Base-by-base conservation (phyloP, 1,140 invertebrate genomes). In the Dendrolimus kikuchii region DNA sequence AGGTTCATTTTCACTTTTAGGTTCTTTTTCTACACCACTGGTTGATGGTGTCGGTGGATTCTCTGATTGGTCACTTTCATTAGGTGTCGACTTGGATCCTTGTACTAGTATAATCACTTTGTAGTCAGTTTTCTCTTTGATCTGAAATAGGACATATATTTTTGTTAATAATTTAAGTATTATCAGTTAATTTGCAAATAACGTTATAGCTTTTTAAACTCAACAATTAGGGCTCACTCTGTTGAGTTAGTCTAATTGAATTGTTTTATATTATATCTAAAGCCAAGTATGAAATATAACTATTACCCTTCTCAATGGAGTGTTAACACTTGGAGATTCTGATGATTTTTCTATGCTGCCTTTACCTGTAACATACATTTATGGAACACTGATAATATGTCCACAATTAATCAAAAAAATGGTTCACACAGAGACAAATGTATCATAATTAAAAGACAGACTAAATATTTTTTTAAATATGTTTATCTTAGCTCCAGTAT, bases 61-160 rank as follows among this genome's bases (percentile, higher is more conserved):
- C 57, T 86, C 74, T 8, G 59, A 43, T 40, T 60, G 5, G 59
- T 60, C 62, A 45, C 43, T 68, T 6, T 60, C 56, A 43, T 23
- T 51, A 7, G 54, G 48, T 39, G 71, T 66, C 49, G 64, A 57
- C 43, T 79, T 77, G 8, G 82, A 75, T 8, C 81, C 79, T 76
- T 91, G 90, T 37, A 89, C 72, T 38, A 90, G 80, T 59, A 91
- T 91, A 49, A 90, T 88, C 45, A 90, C 86, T 78, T 92, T 90
- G 66, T 92, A 91, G 63, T 93, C 91, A 43, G 87, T 89, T 57
- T 90, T 89, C 40, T 87, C 87, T 56, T 77, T 80, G 39, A 77
- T 55, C 85, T 87, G 81, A n/a, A 85, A 77, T 51, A 71, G 56
- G 60, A 36, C 59, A 47, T 58, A 53, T 48, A 37, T 38, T 44